Base-by-base conservation (phyloP, 2,888 invertebrate species). In the Vanessa cardui region DNA sequence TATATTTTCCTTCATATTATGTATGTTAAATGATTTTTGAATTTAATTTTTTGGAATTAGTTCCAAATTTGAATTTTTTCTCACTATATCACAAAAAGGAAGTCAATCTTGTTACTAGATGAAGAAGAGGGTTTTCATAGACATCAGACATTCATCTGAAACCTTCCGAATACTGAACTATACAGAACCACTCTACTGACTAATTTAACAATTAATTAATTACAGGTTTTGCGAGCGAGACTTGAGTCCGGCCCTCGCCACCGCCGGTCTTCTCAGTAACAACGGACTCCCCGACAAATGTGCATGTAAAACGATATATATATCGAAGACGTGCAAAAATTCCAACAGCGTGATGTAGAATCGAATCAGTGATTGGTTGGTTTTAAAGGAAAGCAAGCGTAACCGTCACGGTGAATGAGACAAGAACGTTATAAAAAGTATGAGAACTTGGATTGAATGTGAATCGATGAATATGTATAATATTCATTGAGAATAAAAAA, bases 221-320 rank as follows among this genome's bases (percentile, higher is more conserved):
- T 81, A 80, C 80, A 78, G 80, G 75, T 80, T 73, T 80, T 72
- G 76, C 70, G 68, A 88, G 89, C 90, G 89, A 90, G 90, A 75
- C 77, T 88, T 89, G 83, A 84, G 89, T 87, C 90, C 88, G 90
- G 89, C 86, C 80, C 89, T 90, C 89, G 88, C 90, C 75, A 88
- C 74, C 78, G 84, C 89, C 90, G 87, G 89, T 89, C 90, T 90
- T 90, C 90, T 79, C 83, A 85, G 85, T 86, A 89, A 72, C 90
- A 90, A 90, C 89, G 90, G 89, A 90, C 90, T 89, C 86, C 89
- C 90, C 86, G 75, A 68, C 1, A 1, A 3, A 2, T 0, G 0
- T 1, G 4, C 0, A 0, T 20, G 26, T 9, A 16, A 45, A 6
- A 12, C 16, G 7, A 15, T 33, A 44, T 73, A 68, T 73, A 73